Evolutionary conservation across 2,113 vertebrate species (phyloP).

Genomic region (Gorilla gorilla): DNA sequence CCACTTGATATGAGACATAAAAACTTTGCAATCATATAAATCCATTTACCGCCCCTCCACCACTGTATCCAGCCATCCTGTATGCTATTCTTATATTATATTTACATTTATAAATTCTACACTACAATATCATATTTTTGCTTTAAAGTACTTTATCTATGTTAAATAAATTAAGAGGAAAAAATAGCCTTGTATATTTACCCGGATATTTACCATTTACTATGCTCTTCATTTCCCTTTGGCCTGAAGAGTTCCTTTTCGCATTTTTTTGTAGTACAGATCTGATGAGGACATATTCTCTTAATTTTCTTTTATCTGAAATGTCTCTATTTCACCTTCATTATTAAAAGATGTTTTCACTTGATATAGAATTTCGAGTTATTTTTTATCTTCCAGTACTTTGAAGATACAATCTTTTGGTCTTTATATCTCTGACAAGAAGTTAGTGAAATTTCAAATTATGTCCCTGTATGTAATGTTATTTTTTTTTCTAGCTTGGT

Average conservation of each 20-base stretch:
- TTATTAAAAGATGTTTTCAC: neutral
- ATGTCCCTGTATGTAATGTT: neutral
- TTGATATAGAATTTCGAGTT: neutral
- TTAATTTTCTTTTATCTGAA: neutral
- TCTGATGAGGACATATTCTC: neutral
- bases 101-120: neutral
- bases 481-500: neutral
- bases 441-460: neutral
- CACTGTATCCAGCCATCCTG: accelerated
- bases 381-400: neutral
- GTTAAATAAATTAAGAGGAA: neutral
- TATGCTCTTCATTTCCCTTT: neutral
- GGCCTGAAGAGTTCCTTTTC: neutral
- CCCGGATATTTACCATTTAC: neutral
- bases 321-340: neutral
- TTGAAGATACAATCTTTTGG: neutral
- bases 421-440: neutral
- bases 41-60: accelerated
- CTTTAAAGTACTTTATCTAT: neutral
- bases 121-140: neutral
- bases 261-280: neutral
- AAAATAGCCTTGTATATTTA: neutral
- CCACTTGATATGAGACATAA: neutral
- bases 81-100: accelerated
- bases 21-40: accelerated